Conservation (phyloP, 23 tunicate genomes). For the Botrylloides violaceus region DNA sequence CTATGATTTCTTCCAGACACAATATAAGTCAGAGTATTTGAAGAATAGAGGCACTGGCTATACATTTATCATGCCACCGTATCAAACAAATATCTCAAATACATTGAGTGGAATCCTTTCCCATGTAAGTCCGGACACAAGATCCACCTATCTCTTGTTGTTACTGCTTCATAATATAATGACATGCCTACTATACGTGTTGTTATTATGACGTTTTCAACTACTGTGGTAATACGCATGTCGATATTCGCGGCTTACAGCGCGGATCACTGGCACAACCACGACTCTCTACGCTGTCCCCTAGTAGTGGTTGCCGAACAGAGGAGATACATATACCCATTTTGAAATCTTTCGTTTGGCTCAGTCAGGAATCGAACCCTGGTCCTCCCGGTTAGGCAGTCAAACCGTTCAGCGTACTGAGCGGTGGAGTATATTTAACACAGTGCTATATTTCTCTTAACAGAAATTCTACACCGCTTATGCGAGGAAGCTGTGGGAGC, state of each 20-base stretch:
- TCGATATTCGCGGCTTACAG: too few relatives aligned
- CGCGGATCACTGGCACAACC: too few relatives aligned
- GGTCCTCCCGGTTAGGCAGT: too few relatives aligned
- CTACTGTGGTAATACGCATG: too few relatives aligned
- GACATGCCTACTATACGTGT: too few relatives aligned
- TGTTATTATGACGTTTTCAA: too few relatives aligned
- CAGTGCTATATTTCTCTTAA: background rate
- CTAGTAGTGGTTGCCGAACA: too few relatives aligned
- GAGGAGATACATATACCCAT: background rate
- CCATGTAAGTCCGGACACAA: slow-evolving; percentile 42
- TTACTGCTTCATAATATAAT: too few relatives aligned
- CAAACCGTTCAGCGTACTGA: too few relatives aligned
- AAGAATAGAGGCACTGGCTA: slow-evolving; percentile 34
- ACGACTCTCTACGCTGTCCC: too few relatives aligned
- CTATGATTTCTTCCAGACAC: slow-evolving; percentile 22
- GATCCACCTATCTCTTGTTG: too few relatives aligned
- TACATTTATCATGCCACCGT: slow-evolving; percentile 32
- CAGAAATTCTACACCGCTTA: slow-evolving; percentile 66
- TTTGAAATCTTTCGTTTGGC: background rate
- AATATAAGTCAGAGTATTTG: slow-evolving; percentile 48
- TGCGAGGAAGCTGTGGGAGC: slow-evolving; percentile 82
- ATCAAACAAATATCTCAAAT: slow-evolving; percentile 34
- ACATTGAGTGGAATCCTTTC: slow-evolving; percentile 30
- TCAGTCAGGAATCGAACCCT: too few relatives aligned
- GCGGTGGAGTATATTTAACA: background rate